Evolutionary conservation across 2,113 vertebrate genomes (phyloP), one percentile per base, ranked within the genome.

Genomic region (Egretta garzetta): DNA sequence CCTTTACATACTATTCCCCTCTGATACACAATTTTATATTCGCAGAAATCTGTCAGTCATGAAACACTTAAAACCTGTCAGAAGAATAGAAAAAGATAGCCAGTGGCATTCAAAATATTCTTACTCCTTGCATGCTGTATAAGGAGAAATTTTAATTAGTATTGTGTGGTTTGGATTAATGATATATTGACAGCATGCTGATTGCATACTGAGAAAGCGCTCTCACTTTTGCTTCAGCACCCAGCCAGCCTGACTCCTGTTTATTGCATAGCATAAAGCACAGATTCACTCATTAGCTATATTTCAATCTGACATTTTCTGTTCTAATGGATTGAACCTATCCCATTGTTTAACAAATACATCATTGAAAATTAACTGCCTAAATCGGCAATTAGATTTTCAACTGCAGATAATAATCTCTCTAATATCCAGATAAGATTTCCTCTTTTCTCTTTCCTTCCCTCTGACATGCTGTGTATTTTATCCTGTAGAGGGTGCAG

Each of bases 401-500:
- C 47, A 84, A 8, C 14, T 39, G 13, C 20, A 71, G 60, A 77
- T 64, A 33, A 43, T 33, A 62, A 50, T 49, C 18, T 60, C 58
- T 73, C 5, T 79, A 21, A 43, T 41, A 52, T 28, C 23, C n/a
- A 23, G 32, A 4, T 8, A 53, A 92, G 32, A 33, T 19, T 86
- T 77, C 30, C 26, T 7, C 21, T 59, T 62, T 28, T 14, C 12
- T 50, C 12, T 0, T 0, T 24, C 6, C 4, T 72, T 49, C 6
- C 28, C 58, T 47, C 50, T 71, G 75, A 6, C 18, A 8, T 12
- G 15, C 8, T 72, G 13, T 35, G 59, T 23, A 2, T 49, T 81
- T 86, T 92, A 39, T 86, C 94, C 88, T 91, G 39, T 8, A 97
- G 88, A 86, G 88, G 92, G 94, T 87, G 91, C 72, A 85, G 52